A percentile compares a stretch with the other conserved stretches of the same genome.
Conservation (phyloP, 2,113 vertebrate species). For the Rhinoderma darwinii region DNA sequence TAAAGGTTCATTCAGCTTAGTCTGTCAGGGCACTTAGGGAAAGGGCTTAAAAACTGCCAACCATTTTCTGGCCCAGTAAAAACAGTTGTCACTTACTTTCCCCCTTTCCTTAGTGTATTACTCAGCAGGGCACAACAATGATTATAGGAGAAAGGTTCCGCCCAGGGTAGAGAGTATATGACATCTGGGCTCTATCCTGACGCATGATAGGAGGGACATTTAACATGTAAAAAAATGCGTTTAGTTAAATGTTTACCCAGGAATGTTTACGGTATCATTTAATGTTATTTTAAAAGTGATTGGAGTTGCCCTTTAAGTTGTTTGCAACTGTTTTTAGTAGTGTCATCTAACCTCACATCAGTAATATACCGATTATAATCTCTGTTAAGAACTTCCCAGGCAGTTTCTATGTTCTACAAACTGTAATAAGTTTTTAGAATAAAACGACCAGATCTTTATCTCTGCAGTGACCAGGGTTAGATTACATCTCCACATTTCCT, state of each 20-base stretch:
- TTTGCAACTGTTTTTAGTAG: conserved; percentile 24
- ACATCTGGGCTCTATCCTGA: background rate
- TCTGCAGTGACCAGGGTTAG: background rate
- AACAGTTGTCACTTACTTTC: too few species aligned
- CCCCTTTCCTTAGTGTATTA: too few species aligned
- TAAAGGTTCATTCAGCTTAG: too few species aligned
- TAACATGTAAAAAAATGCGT: background rate
- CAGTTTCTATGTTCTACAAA: background rate
- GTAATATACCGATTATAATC: background rate
- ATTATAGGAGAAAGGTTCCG: background rate
- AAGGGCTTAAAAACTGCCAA: too few species aligned
- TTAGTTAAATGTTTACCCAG: background rate
- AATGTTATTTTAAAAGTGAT: background rate
- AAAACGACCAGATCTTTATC: conserved; percentile 19
- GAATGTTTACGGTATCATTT: background rate
- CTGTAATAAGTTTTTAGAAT: conserved; percentile 15
- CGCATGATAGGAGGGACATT: background rate
- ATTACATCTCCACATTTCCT: conserved; percentile 26
- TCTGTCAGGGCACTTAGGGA: too few species aligned
- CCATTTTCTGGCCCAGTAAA: too few species aligned
- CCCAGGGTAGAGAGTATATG: background rate
- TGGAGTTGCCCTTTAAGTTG: background rate
- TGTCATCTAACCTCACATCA: conserved; percentile 8
- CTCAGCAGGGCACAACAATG: too few species aligned
- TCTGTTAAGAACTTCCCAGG: conserved; percentile 28